phyloP scores from a whole-genome alignment of 2,797 vertebrate species.

The Darevskia nairensis region DNA sequence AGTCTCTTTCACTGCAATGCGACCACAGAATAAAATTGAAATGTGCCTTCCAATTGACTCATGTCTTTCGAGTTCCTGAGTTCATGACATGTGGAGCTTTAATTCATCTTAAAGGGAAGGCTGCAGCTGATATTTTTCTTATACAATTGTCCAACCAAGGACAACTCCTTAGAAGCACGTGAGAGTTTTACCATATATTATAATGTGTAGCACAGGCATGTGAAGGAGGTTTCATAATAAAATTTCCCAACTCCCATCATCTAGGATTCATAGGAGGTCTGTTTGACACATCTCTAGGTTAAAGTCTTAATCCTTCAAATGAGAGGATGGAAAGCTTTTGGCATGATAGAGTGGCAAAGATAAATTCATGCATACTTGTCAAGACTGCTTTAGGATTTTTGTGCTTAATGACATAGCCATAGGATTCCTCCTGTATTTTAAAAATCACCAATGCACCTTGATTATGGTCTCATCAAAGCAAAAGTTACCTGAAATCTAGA shows the following conservation, averaged over 20 bases:
- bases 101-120: constrained; percentile 47
- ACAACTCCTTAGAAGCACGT: constrained; percentile 47
- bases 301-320: constrained; percentile 66
- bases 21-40: constrained; percentile 51
- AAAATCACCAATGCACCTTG: constrained; percentile 28
- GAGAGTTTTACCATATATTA: constrained; percentile 58
- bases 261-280: constrained; percentile 54
- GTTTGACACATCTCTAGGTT: constrained; percentile 51
- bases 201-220: constrained; percentile 29
- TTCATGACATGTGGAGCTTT: constrained; percentile 47
- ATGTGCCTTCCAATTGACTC: constrained; percentile 15
- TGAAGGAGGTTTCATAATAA: constrained; percentile 59
- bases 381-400: constrained; percentile 53
- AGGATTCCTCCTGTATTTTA: constrained; percentile 41
- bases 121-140: constrained; percentile 24
- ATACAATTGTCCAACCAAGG: constrained; percentile 60
- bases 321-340: constrained; percentile 60
- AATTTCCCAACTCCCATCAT: constrained; percentile 46
- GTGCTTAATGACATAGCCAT: constrained; percentile 39
- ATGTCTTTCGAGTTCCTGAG: constrained; percentile 47
- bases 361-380: constrained; percentile 55
- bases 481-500: background rate
- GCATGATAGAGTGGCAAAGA: constrained; percentile 52
- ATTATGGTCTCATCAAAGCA: constrained; percentile 7
- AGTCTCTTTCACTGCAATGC: constrained; percentile 11